These are phyloP conservation scores for Leptinotarsa undecemlineata DNA, from an alignment of 1,140 invertebrate genomes.

Conservation along the genomic window DNA sequence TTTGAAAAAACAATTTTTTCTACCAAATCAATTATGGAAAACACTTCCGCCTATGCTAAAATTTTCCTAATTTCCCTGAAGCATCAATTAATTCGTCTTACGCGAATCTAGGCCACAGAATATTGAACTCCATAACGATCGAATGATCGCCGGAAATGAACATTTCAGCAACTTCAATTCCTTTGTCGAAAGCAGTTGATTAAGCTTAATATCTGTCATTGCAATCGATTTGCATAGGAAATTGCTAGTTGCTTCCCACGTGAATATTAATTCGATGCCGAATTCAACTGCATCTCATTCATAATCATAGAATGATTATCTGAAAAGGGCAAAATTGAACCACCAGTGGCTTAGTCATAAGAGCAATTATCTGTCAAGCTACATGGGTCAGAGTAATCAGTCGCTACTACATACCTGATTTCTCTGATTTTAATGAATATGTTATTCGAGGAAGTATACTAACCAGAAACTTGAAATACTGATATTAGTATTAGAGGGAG, in stretches of 20 bases:
- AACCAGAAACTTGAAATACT: no score
- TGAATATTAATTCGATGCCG: background rate
- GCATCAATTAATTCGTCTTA: background rate
- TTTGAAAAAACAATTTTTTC: no score
- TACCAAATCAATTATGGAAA: no score
- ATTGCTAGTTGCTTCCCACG: background rate
- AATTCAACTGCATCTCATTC: conserved; percentile 3
- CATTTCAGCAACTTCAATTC: background rate
- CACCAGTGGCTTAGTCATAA: background rate
- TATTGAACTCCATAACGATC: conserved; percentile 3
- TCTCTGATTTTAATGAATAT: no score
- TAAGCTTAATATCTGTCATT: background rate
- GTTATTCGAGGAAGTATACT: no score
- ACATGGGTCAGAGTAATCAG: no score
- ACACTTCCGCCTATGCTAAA: no score
- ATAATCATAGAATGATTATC: background rate
- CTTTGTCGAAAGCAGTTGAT: background rate
- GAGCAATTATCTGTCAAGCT: background rate
- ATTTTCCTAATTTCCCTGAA: no score
- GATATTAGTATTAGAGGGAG: no score
- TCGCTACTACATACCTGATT: no score
- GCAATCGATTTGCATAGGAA: background rate
- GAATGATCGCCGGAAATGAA: background rate
- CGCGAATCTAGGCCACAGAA: background rate
- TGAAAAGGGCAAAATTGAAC: background rate